Conservation (phyloP, 2,888 invertebrate genomes). For the Cylindroiulus punctatus region DNA sequence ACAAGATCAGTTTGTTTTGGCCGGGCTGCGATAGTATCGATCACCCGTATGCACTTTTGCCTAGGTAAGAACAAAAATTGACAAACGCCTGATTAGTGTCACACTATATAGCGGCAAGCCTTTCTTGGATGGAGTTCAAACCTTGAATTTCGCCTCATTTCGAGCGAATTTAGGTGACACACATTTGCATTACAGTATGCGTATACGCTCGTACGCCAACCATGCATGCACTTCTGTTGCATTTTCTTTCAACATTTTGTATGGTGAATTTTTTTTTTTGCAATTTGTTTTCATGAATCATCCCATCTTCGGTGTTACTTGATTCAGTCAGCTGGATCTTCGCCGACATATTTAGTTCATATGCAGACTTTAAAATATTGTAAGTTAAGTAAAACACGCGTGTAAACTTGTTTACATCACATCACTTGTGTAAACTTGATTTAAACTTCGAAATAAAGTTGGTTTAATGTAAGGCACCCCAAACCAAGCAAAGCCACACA, state of each 20-base stretch:
- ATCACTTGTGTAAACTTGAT: too few species aligned
- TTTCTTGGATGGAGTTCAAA: background rate
- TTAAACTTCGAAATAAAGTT: too few species aligned
- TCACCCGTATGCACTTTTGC: background rate
- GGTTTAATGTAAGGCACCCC: too few species aligned
- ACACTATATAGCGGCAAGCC: too few species aligned
- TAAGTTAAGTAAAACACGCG: too few species aligned
- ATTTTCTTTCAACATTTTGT: background rate
- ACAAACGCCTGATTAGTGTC: background rate
- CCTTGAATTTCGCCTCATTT: background rate
- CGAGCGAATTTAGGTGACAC: slow-evolving; percentile 17
- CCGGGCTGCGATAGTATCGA: slow-evolving; percentile 22
- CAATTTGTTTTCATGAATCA: background rate
- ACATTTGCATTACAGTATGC: background rate
- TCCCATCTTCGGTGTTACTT: background rate
- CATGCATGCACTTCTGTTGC: background rate
- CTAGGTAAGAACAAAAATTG: background rate
- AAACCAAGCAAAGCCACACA: too few species aligned
- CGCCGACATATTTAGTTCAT: too few species aligned
- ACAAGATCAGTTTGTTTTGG: background rate
- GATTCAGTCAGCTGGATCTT: too few species aligned
- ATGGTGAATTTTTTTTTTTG: too few species aligned
- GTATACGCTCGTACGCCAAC: background rate
- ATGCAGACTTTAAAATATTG: too few species aligned
- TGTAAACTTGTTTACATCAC: too few species aligned